Conservation (phyloP, 2,888 invertebrate genomes). For the Rotaria sp. region DNA sequence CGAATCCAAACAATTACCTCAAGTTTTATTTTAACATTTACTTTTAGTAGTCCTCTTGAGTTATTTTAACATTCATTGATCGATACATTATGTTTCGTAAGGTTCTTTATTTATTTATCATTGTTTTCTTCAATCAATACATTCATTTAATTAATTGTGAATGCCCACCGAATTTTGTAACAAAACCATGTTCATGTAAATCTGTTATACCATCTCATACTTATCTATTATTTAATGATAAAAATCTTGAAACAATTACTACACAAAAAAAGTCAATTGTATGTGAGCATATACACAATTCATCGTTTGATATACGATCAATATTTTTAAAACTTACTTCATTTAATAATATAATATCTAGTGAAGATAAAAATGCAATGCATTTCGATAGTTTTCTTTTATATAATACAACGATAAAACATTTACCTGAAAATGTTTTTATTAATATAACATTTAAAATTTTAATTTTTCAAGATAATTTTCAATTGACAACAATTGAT, state of each 20-base stretch:
- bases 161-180: not conserved
- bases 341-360: too few relatives aligned
- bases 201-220: not conserved
- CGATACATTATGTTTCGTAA: not conserved
- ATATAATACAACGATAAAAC: not conserved
- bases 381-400: not conserved
- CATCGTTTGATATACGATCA: not conserved
- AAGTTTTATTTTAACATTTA: not conserved
- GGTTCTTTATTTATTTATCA: not conserved
- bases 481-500: not conserved
- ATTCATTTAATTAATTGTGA: not conserved
- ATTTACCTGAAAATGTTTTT: constrained; percentile 7
- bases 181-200: not conserved
- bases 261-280: not conserved
- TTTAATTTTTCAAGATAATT: not conserved
- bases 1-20: too few relatives aligned
- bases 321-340: not conserved
- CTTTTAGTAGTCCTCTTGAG: not conserved
- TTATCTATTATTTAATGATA: not conserved
- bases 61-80: not conserved
- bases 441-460: not conserved
- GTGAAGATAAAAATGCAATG: not conserved
- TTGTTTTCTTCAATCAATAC: not conserved
- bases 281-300: not conserved
- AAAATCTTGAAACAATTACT: not conserved